phyloP scores from a whole-genome alignment of 2,888 invertebrate species.

The Platycheirus rosarum region DNA sequence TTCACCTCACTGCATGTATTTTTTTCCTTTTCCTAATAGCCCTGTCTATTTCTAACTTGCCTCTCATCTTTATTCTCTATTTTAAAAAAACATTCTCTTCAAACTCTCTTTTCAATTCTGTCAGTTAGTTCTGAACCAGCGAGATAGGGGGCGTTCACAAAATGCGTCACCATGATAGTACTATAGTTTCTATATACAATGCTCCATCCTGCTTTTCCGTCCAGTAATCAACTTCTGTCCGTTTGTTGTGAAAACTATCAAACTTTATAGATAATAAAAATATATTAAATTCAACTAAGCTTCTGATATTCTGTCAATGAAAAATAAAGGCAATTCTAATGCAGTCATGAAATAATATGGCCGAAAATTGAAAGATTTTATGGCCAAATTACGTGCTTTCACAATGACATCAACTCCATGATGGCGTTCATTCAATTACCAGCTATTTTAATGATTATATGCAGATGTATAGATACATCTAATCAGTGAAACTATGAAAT shows the following conservation, averaged over 20 bases:
- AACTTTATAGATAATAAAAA: background rate
- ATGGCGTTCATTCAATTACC: slow-evolving; percentile 23
- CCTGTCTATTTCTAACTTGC: too few species aligned
- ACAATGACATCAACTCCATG: slow-evolving; percentile 1
- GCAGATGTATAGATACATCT: slow-evolving; percentile 2
- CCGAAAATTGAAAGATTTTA: background rate
- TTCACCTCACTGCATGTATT: too few species aligned
- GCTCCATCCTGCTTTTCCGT: too few species aligned
- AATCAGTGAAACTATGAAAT: slow-evolving; percentile 35
- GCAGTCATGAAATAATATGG: slow-evolving; percentile 5
- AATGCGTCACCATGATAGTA: too few species aligned
- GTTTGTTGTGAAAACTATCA: background rate
- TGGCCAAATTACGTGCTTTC: background rate
- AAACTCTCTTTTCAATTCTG: too few species aligned
- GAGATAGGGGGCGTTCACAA: too few species aligned
- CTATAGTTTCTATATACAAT: too few species aligned
- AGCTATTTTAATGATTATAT: background rate
- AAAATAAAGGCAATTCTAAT: background rate
- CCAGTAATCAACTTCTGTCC: too few species aligned
- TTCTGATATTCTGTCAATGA: slow-evolving; percentile 27
- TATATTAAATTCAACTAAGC: slow-evolving; percentile 18
- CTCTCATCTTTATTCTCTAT: too few species aligned
- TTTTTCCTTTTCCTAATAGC: too few species aligned
- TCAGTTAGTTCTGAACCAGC: too few species aligned
- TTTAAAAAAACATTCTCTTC: too few species aligned